Percentiles rank a stretch among this genome's conserved stretches.
These are phyloP conservation scores for Buceros bicornis DNA, from an alignment of 2,797 vertebrate species.

Conservation along the genomic window DNA sequence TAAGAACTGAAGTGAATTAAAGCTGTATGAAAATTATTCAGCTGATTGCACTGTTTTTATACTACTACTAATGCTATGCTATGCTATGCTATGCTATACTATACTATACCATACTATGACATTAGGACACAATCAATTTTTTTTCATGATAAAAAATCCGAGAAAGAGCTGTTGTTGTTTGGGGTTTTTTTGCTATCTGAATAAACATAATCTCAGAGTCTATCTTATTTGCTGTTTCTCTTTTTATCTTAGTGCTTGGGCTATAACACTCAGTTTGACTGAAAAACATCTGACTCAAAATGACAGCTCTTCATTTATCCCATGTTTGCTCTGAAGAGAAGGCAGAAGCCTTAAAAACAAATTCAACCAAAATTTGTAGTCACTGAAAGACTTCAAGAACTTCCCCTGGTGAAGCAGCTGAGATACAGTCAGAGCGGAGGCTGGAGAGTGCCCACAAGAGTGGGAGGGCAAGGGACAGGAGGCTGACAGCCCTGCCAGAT, in stretches of 20 bases:
- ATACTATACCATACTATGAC: neutral
- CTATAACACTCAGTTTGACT: neutral
- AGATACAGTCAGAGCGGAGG: neutral
- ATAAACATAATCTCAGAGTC: neutral
- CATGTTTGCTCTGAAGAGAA: neutral
- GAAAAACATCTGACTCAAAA: neutral
- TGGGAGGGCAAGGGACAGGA: neutral
- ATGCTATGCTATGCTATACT: too few relatives aligned
- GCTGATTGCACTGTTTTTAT: neutral
- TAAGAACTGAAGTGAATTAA: conserved; percentile 49
- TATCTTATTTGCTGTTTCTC: neutral
- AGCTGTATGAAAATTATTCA: conserved; percentile 21
- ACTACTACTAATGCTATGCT: neutral
- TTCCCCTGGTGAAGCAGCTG: neutral
- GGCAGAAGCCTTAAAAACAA: neutral
- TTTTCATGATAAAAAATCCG: neutral
- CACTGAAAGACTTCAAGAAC: neutral
- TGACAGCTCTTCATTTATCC: neutral
- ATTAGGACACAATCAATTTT: neutral
- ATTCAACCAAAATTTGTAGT: neutral
- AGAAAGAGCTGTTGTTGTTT: neutral
- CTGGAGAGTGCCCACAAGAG: neutral
- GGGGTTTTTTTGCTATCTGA: neutral
- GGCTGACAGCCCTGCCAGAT: neutral
- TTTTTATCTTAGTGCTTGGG: neutral